Base-by-base conservation (phyloP, 2,888 invertebrate genomes). In the Lasioglossum oenotherae region DNA sequence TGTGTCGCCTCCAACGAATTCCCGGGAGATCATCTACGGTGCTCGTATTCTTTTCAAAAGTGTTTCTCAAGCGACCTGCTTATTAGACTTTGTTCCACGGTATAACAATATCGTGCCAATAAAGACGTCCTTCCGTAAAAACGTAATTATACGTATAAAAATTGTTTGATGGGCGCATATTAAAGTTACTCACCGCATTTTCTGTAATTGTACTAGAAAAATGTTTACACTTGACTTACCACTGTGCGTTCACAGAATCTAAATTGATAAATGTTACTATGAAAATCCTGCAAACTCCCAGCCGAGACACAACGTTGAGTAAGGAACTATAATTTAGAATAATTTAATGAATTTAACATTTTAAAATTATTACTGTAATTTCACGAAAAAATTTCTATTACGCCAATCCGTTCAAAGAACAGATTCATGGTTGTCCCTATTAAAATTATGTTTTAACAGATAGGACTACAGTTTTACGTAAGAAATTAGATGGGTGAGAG, bases 1-100 rank as follows among this genome's bases (percentile, higher is more conserved):
- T 60, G 75, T 27, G 60, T 77, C 35, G 53, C 53, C n/a, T 74
- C 41, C 4, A 19, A 35, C 35, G 41, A 53, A 72, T 77, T 71
- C 38, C 60, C 16, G 46, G 23, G 19, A 27, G 14, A 14, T 35
- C 35, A 4, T 77, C 3, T 14, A 2, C 44, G 3, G 2, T 12
- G 44, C 12, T 19, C 10, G n/a, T 23, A 23, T 71, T 16, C n/a
- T 67, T 44, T 67, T 23, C 19, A 5, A 14, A 49, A 64, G 49
- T 31, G 53, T 72, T 72, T 57, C 16, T 19, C 14, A 10, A 19
- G 1, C 5, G 41, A 19, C 41, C n/a, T n/a, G 38, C n/a, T 71
- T 10, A n/a, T 71, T 41, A 38, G n/a, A 71, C 12, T n/a, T 41
- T 23, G 1, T 67, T 10, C 19, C 19, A 19, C n/a, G 38, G 10